Base-by-base conservation (phyloP, 2,113 vertebrate species). In the Callipepla californica region DNA sequence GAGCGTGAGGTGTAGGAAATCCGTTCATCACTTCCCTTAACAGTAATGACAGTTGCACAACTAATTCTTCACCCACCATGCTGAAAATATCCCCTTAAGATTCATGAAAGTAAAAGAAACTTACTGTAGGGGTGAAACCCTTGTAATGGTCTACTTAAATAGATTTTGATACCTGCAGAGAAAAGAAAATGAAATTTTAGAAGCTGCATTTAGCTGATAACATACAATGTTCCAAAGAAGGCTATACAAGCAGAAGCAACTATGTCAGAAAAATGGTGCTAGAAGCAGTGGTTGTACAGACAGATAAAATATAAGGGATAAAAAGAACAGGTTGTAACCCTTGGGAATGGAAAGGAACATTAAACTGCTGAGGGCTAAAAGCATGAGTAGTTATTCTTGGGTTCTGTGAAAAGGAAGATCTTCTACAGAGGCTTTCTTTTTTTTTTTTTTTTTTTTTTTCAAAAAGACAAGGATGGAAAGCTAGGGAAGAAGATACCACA, bases 141-240 rank as follows among this genome's bases (percentile, higher is more conserved):
- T 89, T 85, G 34, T 92, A 97, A 93, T 94, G 81, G 72, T 75
- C 69, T 94, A 44, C 36, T 96, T 96, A 96, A 95, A 63, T 95
- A 91, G 65, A 93, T 80, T 96, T 91, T 94, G 87, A 74, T 78
- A 95, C 78, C 82, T 92, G 84, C 85, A 90, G 93, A 90, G 94
- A 94, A 92, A 91, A 91, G 87, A 92, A 95, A 94, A 92, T 81
- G 45, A 88, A 92, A 92, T 96, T 95, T 95, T 87, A 89, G 79
- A 86, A 95, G 80, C 20, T 96, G 87, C 59, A 82, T 94, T 96
- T 93, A 96, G 92, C 58, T 69, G 96, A 95, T 94, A 95, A 93
- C 62, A 68, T 34, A n/a, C 25, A 77, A 44, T 42, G 53, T 93
- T 95, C 42, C 50, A 69, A 88, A 78, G 51, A 70, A 67, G 44